Conservation (phyloP, 2,888 invertebrate species). For the Micropterix aruncella region DNA sequence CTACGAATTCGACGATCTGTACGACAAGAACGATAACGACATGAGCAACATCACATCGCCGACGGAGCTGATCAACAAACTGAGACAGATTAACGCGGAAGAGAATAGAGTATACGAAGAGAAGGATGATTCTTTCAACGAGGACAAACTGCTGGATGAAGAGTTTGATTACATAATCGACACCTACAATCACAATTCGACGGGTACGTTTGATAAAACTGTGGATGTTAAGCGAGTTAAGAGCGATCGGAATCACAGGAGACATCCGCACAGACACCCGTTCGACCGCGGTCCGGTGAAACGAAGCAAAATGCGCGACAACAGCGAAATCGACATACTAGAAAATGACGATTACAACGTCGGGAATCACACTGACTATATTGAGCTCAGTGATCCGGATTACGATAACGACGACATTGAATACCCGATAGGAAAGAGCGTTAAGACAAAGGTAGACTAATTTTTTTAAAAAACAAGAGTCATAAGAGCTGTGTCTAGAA, state of each 20-base stretch:
- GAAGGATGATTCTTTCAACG: conserved; percentile 6
- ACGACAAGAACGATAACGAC: conserved; percentile 3
- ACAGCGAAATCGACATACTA: neutral
- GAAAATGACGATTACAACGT: conserved; percentile 2
- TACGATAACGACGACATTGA: neutral
- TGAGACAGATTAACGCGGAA: neutral
- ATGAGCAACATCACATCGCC: conserved; percentile 5
- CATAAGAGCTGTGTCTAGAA: neutral
- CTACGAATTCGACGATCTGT: conserved; percentile 2
- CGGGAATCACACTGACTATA: neutral
- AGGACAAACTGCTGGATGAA: conserved; percentile 6
- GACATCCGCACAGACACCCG: conserved; percentile 38
- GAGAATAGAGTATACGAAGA: conserved; percentile 1
- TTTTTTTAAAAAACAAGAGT: neutral
- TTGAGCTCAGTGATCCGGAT: neutral
- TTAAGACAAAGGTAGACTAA: neutral
- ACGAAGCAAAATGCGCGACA: neutral
- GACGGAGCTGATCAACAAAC: neutral
- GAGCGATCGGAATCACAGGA: conserved; percentile 9
- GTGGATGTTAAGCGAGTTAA: conserved; percentile 1
- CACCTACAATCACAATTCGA: conserved; percentile 10
- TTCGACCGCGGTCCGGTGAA: conserved; percentile 29
- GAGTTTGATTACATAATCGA: neutral
- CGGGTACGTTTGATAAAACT: conserved; percentile 17
- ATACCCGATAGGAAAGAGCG: neutral